These are phyloP conservation scores for Parauchenoglanis ngamensis DNA, from an alignment of 2,797 vertebrate genomes.

Conservation along the genomic window DNA sequence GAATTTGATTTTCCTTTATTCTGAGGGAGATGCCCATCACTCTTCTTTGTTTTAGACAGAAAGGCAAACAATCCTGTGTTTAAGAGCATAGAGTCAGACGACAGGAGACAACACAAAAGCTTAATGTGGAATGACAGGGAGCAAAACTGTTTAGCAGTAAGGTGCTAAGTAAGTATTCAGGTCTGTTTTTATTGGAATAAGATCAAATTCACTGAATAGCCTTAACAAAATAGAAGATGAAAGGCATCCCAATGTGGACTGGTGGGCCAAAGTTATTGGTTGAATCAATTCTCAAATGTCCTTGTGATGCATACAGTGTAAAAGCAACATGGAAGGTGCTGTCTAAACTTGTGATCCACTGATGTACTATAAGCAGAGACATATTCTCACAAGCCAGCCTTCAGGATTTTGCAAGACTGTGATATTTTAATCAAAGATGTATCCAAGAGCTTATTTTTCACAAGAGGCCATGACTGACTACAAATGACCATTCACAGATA, in stretches of 20 bases:
- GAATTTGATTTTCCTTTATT: slow-evolving; percentile 13
- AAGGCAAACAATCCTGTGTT: not conserved
- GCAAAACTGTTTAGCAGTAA: not conserved
- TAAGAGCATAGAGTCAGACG: not conserved
- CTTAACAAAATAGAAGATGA: not conserved
- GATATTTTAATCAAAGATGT: not conserved
- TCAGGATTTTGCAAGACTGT: not conserved
- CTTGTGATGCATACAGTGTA: not conserved
- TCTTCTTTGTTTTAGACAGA: not conserved
- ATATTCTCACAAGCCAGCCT: not conserved
- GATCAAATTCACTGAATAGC: not conserved
- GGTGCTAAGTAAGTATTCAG: not conserved
- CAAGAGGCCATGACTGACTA: not conserved
- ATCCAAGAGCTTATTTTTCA: not conserved
- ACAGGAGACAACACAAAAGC: not conserved
- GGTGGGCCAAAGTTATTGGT: not conserved
- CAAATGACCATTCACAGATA: not conserved
- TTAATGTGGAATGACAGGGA: not conserved
- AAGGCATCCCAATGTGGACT: not conserved
- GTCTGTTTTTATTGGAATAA: not conserved
- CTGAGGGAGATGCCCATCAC: not conserved
- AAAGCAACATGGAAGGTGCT: not conserved
- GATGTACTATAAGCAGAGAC: not conserved
- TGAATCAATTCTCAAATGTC: not conserved
- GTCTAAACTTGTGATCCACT: not conserved